Percentiles rank a stretch among this genome's conserved stretches.
phyloP scores from a whole-genome alignment of 1,140 invertebrate genomes.

The Diuraphis noxia region DNA sequence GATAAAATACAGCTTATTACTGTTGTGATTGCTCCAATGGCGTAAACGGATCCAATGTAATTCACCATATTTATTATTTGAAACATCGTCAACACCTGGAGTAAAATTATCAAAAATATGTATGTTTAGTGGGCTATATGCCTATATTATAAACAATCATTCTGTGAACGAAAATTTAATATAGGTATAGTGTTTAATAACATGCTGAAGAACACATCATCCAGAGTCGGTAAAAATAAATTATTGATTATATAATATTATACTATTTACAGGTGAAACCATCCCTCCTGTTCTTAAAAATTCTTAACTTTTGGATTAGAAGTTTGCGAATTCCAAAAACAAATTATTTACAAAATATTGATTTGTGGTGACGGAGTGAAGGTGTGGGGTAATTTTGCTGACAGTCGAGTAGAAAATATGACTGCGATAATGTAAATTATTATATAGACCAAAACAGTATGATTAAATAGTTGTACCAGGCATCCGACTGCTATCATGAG shows the following conservation, averaged over 20 bases:
- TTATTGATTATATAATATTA: no score
- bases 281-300: no score
- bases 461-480: neutral
- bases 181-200: neutral
- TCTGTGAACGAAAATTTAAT: neutral
- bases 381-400: neutral
- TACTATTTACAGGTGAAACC: no score
- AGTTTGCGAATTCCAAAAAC: no score
- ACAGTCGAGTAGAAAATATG: neutral
- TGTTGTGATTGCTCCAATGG: neutral
- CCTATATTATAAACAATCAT: neutral
- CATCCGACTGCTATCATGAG: neutral
- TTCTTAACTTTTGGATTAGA: no score
- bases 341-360: no score
- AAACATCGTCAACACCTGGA: neutral
- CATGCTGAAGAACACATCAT: neutral
- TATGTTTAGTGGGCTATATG: neutral
- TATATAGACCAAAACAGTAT: neutral
- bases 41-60: neutral
- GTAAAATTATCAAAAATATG: neutral
- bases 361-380: no score
- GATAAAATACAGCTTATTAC: neutral
- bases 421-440: neutral
- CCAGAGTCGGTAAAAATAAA: no score
- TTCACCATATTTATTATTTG: neutral